A percentile compares a stretch with the other conserved stretches of the same genome.
Conservation (phyloP, 1,140 invertebrate species). For the Temnothorax longispinosus region DNA sequence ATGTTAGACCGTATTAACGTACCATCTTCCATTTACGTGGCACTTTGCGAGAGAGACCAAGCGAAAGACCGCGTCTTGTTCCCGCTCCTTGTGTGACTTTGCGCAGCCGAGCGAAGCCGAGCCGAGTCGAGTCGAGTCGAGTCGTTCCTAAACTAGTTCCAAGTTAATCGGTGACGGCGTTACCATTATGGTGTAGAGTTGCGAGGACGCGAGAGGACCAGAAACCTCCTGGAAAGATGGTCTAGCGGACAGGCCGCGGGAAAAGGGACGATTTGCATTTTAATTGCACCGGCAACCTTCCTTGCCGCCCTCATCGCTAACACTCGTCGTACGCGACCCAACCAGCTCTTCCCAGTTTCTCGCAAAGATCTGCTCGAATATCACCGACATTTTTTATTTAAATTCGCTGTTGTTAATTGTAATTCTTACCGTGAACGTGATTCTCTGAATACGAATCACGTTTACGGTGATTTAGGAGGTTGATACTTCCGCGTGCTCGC, state of each 20-base stretch:
- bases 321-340: constrained; percentile 28
- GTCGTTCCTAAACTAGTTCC: constrained; percentile 79
- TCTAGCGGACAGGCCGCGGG: constrained; percentile 63
- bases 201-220: constrained; percentile 50
- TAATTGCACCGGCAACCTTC: constrained; percentile 77
- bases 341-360: constrained; percentile 38
- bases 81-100: constrained; percentile 50
- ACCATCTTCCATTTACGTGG: constrained; percentile 54
- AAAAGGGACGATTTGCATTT: constrained; percentile 82
- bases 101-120: constrained; percentile 40
- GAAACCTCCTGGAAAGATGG: constrained; percentile 54
- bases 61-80: constrained; percentile 59
- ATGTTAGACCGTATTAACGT: constrained; percentile 69
- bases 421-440: too few relatives aligned
- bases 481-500: constrained; percentile 14
- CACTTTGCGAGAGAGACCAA: constrained; percentile 61
- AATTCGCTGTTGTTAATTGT: neutral
- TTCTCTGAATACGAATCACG: neutral
- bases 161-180: constrained; percentile 79
- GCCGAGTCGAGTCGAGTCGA: constrained; percentile 17
- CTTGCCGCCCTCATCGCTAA: constrained; percentile 19
- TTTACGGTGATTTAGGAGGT: constrained; percentile 16
- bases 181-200: constrained; percentile 66
- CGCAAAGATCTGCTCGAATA: neutral
- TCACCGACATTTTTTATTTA: constrained; percentile 23